A percentile compares a stretch with the other conserved stretches of the same genome.
Evolutionary conservation across 2,888 invertebrate species (phyloP).

Genomic region (Oscheius sp.): DNA sequence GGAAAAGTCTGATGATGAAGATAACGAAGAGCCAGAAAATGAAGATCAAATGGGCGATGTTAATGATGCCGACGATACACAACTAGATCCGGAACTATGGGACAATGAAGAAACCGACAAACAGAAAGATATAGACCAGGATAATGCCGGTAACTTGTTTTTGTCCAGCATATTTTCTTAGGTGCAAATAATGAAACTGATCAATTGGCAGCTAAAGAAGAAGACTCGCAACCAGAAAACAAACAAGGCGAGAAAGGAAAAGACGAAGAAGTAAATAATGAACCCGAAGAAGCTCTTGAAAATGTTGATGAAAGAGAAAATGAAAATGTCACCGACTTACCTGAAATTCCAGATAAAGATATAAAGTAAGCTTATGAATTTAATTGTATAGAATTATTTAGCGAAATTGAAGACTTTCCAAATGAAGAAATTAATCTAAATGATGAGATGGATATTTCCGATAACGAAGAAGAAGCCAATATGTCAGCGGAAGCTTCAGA

Average conservation of each 20-base stretch:
- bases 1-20: slow-evolving; percentile 74
- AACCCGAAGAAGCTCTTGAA: slow-evolving; percentile 72
- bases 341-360: slow-evolving; percentile 69
- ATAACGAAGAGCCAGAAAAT: slow-evolving; percentile 51
- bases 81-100: slow-evolving; percentile 94
- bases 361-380: not conserved
- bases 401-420: slow-evolving; percentile 1
- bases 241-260: slow-evolving; percentile 75
- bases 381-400: not conserved
- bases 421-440: slow-evolving; percentile 70
- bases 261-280: slow-evolving; percentile 54
- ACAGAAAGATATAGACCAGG: slow-evolving; percentile 76
- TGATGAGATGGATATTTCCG: slow-evolving; percentile 67
- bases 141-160: slow-evolving; percentile 32
- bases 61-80: slow-evolving; percentile 79
- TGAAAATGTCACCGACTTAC: slow-evolving; percentile 73
- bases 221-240: slow-evolving; percentile 70
- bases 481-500: too few species aligned
- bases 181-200: slow-evolving; percentile 57
- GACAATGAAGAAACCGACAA: slow-evolving; percentile 78
- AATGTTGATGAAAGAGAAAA: slow-evolving; percentile 51
- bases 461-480: slow-evolving; percentile 19
- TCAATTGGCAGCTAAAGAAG: slow-evolving; percentile 73
- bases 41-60: slow-evolving; percentile 64
- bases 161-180: slow-evolving; percentile 7